phyloP scores from a whole-genome alignment of 1,140 invertebrate species.

The Scaptodrosophila lebanonensis region DNA sequence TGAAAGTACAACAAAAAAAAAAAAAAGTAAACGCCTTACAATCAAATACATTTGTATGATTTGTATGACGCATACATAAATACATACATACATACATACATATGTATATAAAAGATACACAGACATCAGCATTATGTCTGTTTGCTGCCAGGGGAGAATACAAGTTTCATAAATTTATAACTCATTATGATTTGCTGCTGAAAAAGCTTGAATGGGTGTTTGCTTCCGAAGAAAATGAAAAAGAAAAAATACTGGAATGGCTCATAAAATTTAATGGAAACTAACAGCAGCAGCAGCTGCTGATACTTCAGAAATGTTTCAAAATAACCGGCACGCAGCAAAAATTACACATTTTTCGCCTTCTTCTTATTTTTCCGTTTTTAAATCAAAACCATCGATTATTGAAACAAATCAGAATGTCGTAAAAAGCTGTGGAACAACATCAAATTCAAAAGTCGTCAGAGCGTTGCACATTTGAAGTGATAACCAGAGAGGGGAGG shows the following conservation, averaged over 20 bases:
- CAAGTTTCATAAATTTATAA: slow-evolving; percentile 47
- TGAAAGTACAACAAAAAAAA: slow-evolving; percentile 15
- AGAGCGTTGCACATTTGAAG: slow-evolving; percentile 53
- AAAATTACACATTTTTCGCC: no score
- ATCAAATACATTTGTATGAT: slow-evolving; percentile 12
- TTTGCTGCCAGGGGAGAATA: no score
- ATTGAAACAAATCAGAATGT: slow-evolving; percentile 31
- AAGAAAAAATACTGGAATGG: not conserved
- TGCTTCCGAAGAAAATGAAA: slow-evolving; percentile 30
- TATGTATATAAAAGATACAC: no score
- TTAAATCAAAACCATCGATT: slow-evolving; percentile 20
- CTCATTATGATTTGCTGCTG: slow-evolving; percentile 47
- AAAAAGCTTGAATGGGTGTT: slow-evolving; percentile 1
- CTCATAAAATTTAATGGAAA: slow-evolving; percentile 19
- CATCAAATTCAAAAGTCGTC: slow-evolving; percentile 61
- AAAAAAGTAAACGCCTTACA: slow-evolving; percentile 8
- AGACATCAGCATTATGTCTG: no score
- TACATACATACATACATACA: not conserved
- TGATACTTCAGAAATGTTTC: no score
- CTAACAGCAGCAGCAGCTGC: slow-evolving; percentile 6
- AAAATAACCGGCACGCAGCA: no score
- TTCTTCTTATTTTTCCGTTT: no score
- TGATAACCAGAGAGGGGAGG: slow-evolving; percentile 3
- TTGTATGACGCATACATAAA: not conserved
- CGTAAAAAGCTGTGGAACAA: slow-evolving; percentile 55